Conservation (phyloP, 37 sponge, comb jelly and placozoan genomes). For the Ianthella basta region DNA sequence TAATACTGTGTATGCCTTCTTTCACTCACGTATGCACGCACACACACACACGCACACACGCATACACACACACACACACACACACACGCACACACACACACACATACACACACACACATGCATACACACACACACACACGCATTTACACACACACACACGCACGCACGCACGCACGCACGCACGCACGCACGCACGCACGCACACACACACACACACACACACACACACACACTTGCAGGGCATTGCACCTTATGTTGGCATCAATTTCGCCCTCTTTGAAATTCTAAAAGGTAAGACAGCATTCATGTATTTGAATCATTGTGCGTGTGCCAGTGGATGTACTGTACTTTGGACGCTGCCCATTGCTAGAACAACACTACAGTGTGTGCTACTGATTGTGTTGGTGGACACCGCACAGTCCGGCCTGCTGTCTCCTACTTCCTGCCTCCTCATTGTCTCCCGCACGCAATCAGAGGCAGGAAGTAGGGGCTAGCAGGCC, state of each 20-base stretch:
- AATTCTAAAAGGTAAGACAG: conserved; percentile 60
- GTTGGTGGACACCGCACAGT: not conserved
- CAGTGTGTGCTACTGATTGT: not conserved
- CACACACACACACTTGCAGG: conserved; percentile 39
- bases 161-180: conserved; percentile 34
- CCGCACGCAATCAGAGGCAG: too few relatives aligned
- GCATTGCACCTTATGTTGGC: conserved; percentile 81
- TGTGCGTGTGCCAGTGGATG: not conserved
- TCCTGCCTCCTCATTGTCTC: not conserved
- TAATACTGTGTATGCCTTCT: too few relatives aligned
- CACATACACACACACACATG: conserved; percentile 31
- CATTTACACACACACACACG: conserved; percentile 34
- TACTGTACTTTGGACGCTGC: not conserved
- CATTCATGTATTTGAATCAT: not conserved
- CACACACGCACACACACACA: conserved; percentile 10
- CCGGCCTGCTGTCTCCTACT: not conserved
- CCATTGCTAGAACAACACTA: not conserved
- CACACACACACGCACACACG: conserved; percentile 32
- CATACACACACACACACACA: not conserved
- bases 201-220: conserved; percentile 34
- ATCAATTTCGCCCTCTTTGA: conserved; percentile 79
- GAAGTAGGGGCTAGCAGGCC: too few relatives aligned
- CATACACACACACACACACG: conserved; percentile 37
- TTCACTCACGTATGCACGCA: conserved; percentile 48
- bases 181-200: conserved; percentile 14